Evolutionary conservation across 2,888 invertebrate genomes (phyloP), one percentile per base, ranked within the genome.

Genomic region (Deroplatys truncata): DNA sequence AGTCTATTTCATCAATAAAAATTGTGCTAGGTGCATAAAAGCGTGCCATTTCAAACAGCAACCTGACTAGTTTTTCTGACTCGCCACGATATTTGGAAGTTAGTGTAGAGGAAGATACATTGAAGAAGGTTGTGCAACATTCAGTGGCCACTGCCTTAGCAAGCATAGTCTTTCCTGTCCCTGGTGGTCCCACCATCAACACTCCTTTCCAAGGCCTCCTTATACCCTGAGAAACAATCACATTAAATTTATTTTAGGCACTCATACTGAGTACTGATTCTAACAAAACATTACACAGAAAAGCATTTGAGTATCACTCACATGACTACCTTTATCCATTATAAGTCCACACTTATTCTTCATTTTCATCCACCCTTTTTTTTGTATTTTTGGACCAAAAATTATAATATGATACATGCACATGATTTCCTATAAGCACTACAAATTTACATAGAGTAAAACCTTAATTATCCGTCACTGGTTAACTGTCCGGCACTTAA

Each of bases 21-120:
- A 98, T 98, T 25, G 98, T 98, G 92, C 97, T 97, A 0, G 98
- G 98, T 1, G 98, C 97, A 94, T 98, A 96, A 93, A 97, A 97
- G 9, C 97, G 94, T 0, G 98, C 98, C 97, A 98, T 98, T 94
- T 98, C 97, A 93, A 98, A 98, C 2, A 98, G 94, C 28, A 98
- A 94, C 35, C 97, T 95, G 56, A 98, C 97, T 13, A 98, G 95
- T 93, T 98, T 98, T 93, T 98, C 98, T 3, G 98, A 98, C 93
- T 98, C 98, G 0, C 98, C 98, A n/a, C 98, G 94, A 92, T 97
- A 98, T 92, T 98, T 98, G 1, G 98, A 98, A 0, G 97, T 97
- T 83, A 98, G 95, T 0, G 97, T 97, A 0, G 98, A 97, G 0
- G 98, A 97, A 0, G 98, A 97, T 0, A 98, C 97, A 92, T 98